Base-by-base conservation (phyloP, 1,140 invertebrate genomes). In the Drosophila simulans region DNA sequence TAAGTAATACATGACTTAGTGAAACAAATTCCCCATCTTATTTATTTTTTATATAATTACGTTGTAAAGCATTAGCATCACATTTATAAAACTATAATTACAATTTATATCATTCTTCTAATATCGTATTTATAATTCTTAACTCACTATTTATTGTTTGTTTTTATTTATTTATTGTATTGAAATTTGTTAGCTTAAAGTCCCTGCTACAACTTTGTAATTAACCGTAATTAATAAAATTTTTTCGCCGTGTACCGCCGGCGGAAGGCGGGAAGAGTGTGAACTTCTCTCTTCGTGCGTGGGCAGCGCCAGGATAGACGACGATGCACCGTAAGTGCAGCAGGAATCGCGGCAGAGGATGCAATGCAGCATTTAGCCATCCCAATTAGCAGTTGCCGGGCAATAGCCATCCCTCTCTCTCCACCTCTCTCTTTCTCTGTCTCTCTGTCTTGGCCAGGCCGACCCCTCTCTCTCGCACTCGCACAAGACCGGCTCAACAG, bases 371-470 rank as follows among this genome's bases (percentile, higher is more conserved):
- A 39, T 49, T 51, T 42, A 58, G 69, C 22, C 51, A 40, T 49
- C 45, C 46, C 70, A 75, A 75, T 75, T 75, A 65, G 35, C 54
- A 75, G 40, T 75, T 71, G 71, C 35, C 46, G 45, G 39, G 48
- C 39, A 27, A 45, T 40, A 56, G 13, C 37, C 15, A 1, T 43
- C 42, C 22, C 22, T 15, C 22, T 51, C 31, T 22, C 25, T 57
- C 54, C 49, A 20, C 46, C 15, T 10, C 35, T 11, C 39, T 69
- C 15, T 4, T n/a, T n/a, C 37, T 31, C 31, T 10, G 31, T n/a
- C 4, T n/a, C 13, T 5, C 37, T 5, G 37, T 39, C 4, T 13
- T 4, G 37, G 37, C 11, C 37, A 4, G 42, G 10, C 3, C 10
- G 42, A 3, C 0, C 13, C 35, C 51, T 35, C 8, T 54, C 11